Conservation (phyloP, 2,888 invertebrate species). For the Scaeva pyrastri region DNA sequence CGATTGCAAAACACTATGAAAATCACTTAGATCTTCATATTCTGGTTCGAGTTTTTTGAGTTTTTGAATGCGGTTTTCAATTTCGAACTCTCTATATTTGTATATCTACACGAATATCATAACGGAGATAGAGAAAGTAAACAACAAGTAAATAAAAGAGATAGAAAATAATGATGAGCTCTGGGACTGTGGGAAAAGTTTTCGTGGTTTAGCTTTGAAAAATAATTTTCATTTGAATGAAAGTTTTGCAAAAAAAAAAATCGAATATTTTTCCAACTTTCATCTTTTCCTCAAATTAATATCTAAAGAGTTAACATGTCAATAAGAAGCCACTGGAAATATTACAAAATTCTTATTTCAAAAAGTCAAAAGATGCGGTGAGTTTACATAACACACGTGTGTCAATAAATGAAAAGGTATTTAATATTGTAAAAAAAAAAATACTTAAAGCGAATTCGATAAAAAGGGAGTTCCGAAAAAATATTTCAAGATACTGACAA, state of each 20-base stretch:
- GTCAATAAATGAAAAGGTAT: too few relatives aligned
- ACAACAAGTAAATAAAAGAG: not conserved
- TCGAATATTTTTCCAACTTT: not conserved
- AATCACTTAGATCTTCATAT: conserved; percentile 48
- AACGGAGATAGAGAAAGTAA: not conserved
- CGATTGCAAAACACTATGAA: conserved; percentile 42
- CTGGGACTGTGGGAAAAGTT: not conserved
- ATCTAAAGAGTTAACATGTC: not conserved
- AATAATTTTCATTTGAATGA: not conserved
- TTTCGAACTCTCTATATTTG: not conserved
- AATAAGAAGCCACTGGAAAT: not conserved
- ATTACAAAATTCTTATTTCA: too few relatives aligned
- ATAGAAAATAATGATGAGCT: not conserved
- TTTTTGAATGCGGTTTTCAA: conserved; percentile 35
- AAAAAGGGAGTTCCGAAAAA: too few relatives aligned
- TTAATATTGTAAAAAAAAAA: too few relatives aligned
- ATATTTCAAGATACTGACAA: too few relatives aligned
- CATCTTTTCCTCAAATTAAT: not conserved
- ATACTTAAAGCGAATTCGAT: too few relatives aligned
- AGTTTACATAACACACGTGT: too few relatives aligned
- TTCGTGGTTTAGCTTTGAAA: conserved; percentile 17
- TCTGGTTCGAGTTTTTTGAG: conserved; percentile 31
- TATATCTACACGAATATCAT: not conserved
- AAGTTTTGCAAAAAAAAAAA: not conserved
- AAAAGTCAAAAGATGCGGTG: too few relatives aligned